A percentile compares a stretch with the other conserved stretches of the same genome.
phyloP scores from a whole-genome alignment of 2,797 vertebrate genomes.

The Phoebastria nigripes region DNA sequence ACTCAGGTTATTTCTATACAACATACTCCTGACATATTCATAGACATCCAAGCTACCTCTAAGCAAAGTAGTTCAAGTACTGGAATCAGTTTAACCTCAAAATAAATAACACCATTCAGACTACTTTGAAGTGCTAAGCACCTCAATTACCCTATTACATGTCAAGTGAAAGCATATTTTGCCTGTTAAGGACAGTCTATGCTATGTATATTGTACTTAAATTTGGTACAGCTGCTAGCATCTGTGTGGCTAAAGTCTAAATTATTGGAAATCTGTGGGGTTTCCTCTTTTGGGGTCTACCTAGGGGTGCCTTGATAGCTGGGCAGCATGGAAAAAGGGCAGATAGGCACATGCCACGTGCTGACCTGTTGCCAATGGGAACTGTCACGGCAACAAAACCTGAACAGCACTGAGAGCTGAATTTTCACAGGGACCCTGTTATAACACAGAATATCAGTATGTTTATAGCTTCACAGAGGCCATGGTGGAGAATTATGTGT shows the following conservation, averaged over 20 bases:
- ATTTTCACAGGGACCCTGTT: background rate
- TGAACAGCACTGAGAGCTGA: background rate
- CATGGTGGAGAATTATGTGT: background rate
- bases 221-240: background rate
- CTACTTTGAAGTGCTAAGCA: background rate
- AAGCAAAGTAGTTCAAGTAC: background rate
- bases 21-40: background rate
- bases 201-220: background rate
- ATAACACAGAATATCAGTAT: background rate
- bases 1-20: background rate
- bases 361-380: background rate
- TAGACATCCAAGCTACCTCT: background rate
- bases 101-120: background rate
- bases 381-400: accelerated
- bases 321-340: background rate
- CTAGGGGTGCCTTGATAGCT: background rate
- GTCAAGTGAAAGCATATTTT: background rate
- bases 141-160: background rate
- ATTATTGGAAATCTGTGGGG: background rate
- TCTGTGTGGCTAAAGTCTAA: background rate
- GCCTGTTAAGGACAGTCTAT: background rate
- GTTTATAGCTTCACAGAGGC: background rate
- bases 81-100: background rate
- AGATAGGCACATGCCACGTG: accelerated
- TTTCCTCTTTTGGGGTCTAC: background rate